Evolutionary conservation across 2,888 invertebrate species (phyloP), one percentile per base, ranked within the genome.

Genomic region (Drosophila suboccidentalis): DNA sequence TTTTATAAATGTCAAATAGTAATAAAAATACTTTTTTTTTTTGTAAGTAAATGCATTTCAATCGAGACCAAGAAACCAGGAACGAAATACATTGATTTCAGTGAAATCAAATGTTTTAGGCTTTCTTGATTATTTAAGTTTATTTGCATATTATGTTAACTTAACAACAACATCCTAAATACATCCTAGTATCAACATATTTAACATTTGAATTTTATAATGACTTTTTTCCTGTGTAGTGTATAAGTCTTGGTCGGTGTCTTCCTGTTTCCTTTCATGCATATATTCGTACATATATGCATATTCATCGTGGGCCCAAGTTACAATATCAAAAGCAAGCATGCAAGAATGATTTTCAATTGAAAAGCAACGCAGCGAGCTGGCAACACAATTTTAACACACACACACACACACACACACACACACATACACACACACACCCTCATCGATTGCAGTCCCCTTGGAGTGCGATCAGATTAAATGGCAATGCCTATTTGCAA

Each of bases 271-370:
- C 5, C 4, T n/a, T 11, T 13, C 17, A 13, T 32, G 44, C 26
- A 22, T 13, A 13, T 17, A 11, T 19, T 19, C 32, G 19, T 10
- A 11, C 46, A 15, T 57, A 11, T 57, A 15, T 57, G 43, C 55
- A 44, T 5, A 34, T 44, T 32, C 43, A 55, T 44, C 39, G 32
- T 32, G 29, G 39, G 11, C 34, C 13, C 54, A 10, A 36, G 36
- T 49, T 38, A 64, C 72, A 77, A 63, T 76, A 70, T 73, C 70
- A 67, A 59, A 58, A 53, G 69, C 74, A 74, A 26, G 57, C 70
- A 76, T 74, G 78, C 75, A 70, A 68, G 80, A 82, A 67, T 82
- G 82, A 68, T 69, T 75, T 78, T 80, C 82, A 80, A 81, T 81
- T 81, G 82, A 82, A 79, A 70, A 73, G 72, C 80, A 63, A 76